Evolutionary conservation across 1,140 invertebrate genomes (phyloP), one percentile per base, ranked within the genome.

Genomic region (Drosophila ananassae): DNA sequence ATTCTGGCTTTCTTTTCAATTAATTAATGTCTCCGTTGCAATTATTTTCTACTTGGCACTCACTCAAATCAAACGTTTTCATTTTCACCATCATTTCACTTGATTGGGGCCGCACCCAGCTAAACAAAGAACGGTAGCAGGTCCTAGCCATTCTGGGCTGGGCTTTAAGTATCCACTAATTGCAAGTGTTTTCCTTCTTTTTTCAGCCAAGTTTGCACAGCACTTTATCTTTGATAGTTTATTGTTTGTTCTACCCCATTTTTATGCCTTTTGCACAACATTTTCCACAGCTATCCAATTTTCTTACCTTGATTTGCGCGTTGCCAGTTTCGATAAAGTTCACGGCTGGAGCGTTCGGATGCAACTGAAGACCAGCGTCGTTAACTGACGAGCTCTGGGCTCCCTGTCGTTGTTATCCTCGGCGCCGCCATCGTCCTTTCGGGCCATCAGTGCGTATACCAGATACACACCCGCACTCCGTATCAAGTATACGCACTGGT

Each of bases 301-400:
- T 30, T 21, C 53, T 54, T 79, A 89, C 83, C 75, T 79, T 77
- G 76, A 74, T 89, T 79, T 71, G 64, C 77, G 72, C 66, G 51
- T 77, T 46, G 79, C 83, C 79, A 79, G 79, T 67, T 67, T 60
- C 61, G 79, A 83, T 89, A 89, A 89, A 72, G 82, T 82, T 87
- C 53, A 91, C 90, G 47, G 90, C 69, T 90, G 60, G 67, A 89
- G 75, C 64, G 84, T 84, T 91, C 90, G 79, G 90, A 91, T 91
- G 90, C 90, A 91, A 91, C 90, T 91, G 76, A 90, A 12, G 72
- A 69, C 79, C 72, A 71, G 84, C 79, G 66, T 83, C 83, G 83
- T 83, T 87, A 87, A 87, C 66, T 73, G 83, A 61, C 83, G 83
- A 87, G 75, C 83, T 63, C 58, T 87, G 73, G 22, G 34, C 59